These are phyloP conservation scores for Drepana arcuata DNA, from an alignment of 1,140 invertebrate genomes.

Conservation along the genomic window DNA sequence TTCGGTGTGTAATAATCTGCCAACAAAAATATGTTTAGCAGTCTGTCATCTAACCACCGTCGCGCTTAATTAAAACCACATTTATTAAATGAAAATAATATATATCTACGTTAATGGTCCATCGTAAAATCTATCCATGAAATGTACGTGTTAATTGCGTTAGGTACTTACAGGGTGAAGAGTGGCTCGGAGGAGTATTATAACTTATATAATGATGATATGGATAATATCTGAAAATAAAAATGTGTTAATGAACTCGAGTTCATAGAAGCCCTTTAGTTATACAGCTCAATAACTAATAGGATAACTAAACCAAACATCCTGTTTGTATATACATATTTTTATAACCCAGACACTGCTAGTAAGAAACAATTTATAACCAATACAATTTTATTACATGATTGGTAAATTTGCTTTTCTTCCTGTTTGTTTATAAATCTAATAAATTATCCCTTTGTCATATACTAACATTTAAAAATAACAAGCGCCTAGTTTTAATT, in stretches of 20 bases:
- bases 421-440: too few species aligned
- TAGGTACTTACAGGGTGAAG: slow-evolving; percentile 51
- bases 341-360: neutral
- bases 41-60: too few species aligned
- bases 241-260: neutral
- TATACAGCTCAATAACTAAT: neutral
- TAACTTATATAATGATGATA: slow-evolving; percentile 46
- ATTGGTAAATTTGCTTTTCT: neutral
- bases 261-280: neutral
- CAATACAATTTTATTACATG: slow-evolving; percentile 8
- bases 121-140: too few species aligned
- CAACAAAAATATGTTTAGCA: neutral
- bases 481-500: neutral
- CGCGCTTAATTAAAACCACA: too few species aligned
- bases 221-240: slow-evolving; percentile 35
- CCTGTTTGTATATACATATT: neutral
- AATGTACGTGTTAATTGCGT: too few species aligned
- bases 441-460: too few species aligned
- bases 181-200: slow-evolving; percentile 39
- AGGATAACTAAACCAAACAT: too few species aligned
- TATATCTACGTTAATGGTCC: too few species aligned
- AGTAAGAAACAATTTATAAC: neutral
- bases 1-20: slow-evolving; percentile 46
- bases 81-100: too few species aligned
- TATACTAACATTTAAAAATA: neutral